Evolutionary conservation across 2,113 vertebrate genomes (phyloP).

Genomic region (Heliornis fulica): DNA sequence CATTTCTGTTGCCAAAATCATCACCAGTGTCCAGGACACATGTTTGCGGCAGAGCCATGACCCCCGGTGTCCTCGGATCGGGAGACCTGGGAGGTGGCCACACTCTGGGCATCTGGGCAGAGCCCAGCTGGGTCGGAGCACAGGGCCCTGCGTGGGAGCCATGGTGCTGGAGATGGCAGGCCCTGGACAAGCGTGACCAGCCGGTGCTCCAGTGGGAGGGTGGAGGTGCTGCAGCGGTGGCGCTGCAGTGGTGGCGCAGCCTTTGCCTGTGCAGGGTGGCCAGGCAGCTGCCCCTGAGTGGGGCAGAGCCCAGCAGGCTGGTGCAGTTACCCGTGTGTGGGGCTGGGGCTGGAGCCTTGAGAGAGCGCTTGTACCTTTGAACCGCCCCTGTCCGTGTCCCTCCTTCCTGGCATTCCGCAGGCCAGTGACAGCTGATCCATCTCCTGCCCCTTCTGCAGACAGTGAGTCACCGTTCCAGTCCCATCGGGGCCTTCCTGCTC

Average conservation of each 20-base stretch:
- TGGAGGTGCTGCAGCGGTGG: rapidly evolving
- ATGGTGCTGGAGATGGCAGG: rapidly evolving
- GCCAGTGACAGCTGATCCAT: neutral
- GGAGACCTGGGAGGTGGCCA: neutral
- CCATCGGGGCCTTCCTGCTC: no score
- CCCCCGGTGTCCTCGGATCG: neutral
- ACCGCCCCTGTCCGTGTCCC: neutral
- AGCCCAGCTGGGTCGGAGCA: rapidly evolving
- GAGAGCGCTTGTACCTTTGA: neutral
- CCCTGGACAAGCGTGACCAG: neutral
- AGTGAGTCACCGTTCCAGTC: rapidly evolving
- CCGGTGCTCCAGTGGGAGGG: no score
- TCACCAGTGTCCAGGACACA: neutral
- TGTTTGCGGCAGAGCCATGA: neutral
- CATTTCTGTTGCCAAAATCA: slow-evolving; percentile 11
- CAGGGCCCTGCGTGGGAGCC: rapidly evolving
- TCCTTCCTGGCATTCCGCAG: rapidly evolving
- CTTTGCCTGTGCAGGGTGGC: rapidly evolving
- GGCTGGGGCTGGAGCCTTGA: neutral
- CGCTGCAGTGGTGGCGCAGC: rapidly evolving
- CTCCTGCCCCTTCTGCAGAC: neutral
- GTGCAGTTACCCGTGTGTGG: no score
- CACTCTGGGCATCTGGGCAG: rapidly evolving
- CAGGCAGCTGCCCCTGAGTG: rapidly evolving
- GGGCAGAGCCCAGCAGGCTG: neutral